Percentiles rank a stretch among this genome's conserved stretches.
Evolutionary conservation across 2,113 vertebrate genomes (phyloP).

Genomic region (Gavia stellata): DNA sequence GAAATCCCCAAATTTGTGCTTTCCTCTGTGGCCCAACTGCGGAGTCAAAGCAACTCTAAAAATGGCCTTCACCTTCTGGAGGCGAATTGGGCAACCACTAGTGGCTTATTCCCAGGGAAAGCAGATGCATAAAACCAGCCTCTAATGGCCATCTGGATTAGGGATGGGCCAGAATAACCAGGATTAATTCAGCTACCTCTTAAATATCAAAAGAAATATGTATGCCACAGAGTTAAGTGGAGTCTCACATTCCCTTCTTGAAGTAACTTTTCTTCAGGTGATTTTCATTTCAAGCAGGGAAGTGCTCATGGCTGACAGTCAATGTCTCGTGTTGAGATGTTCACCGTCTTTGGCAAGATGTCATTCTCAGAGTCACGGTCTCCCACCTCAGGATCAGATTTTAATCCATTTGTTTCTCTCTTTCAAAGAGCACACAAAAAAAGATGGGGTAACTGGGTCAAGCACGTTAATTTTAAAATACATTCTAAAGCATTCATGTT

Average conservation of each 20-base stretch:
- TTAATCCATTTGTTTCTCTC: not conserved
- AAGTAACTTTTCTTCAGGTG: not conserved
- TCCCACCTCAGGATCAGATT: not conserved
- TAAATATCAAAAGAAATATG: not conserved
- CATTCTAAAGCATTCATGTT: not conserved
- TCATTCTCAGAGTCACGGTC: not conserved
- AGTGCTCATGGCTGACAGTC: not conserved
- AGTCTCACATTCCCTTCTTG: not conserved
- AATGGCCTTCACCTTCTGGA: not conserved
- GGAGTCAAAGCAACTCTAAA: not conserved
- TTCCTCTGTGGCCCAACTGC: rapidly evolving
- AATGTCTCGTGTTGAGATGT: not conserved
- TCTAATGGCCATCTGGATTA: not conserved
- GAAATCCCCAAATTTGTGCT: not conserved
- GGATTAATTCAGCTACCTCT: not conserved
- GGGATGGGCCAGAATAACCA: not conserved
- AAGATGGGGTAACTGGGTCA: not conserved
- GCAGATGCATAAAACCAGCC: not conserved
- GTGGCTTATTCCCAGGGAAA: not conserved
- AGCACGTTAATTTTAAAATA: not conserved
- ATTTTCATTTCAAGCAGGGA: not conserved
- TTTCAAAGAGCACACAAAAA: not conserved
- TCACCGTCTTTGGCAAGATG: not conserved
- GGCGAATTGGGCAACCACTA: not conserved
- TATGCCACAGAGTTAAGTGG: not conserved